Conservation (phyloP, 1,140 invertebrate genomes). For the Calephelis virginiensis region DNA sequence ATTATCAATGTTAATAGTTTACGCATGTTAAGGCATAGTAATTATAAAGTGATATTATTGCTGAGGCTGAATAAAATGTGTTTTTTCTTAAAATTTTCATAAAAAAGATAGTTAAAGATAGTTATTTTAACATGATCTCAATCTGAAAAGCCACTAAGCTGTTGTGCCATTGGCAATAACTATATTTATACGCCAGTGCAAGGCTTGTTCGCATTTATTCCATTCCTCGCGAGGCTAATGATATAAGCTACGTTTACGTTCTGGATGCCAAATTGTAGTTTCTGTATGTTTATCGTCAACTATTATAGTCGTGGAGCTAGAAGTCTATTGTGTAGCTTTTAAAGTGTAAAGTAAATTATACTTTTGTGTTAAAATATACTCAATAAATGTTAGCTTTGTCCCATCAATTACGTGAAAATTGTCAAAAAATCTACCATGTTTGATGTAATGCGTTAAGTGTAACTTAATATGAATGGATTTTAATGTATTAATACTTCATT, state of each 20-base stretch:
- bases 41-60: too few relatives aligned
- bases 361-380: not conserved
- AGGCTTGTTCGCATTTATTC: constrained; percentile 64
- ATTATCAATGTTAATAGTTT: too few relatives aligned
- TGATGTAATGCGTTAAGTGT: too few relatives aligned
- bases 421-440: too few relatives aligned
- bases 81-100: too few relatives aligned
- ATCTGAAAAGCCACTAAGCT: constrained; percentile 13
- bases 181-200: constrained; percentile 31
- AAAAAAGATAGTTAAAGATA: too few relatives aligned
- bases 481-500: too few relatives aligned
- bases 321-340: not conserved
- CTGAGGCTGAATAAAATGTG: too few relatives aligned
- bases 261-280: constrained; percentile 70
- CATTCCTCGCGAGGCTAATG: constrained; percentile 48
- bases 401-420: too few relatives aligned
- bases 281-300: constrained; percentile 30
- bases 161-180: constrained; percentile 26
- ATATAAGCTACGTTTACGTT: constrained; percentile 48
- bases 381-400: too few relatives aligned
- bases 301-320: constrained; percentile 23
- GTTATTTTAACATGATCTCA: not conserved
- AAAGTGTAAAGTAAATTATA: not conserved
- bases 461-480: too few relatives aligned
- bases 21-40: too few relatives aligned